phyloP scores from a whole-genome alignment of 2,888 invertebrate species.

The Tenthredo livida region DNA sequence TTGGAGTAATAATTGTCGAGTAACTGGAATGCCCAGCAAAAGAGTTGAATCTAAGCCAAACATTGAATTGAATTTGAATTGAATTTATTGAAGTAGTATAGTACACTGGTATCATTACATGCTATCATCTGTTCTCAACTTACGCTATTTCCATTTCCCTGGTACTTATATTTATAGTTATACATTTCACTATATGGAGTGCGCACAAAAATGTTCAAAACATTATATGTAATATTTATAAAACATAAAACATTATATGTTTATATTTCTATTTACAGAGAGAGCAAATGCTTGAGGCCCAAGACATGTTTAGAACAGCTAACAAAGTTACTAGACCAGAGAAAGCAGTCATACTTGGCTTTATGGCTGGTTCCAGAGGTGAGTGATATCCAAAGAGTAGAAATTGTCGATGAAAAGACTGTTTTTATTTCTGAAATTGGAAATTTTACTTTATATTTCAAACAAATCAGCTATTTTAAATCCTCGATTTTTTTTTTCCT shows the following conservation, averaged over 20 bases:
- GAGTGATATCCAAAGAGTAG: constrained; percentile 78
- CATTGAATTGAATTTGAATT: too few species aligned
- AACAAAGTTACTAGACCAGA: constrained; percentile 98
- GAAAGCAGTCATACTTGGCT: constrained; percentile 97
- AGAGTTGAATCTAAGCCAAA: neutral
- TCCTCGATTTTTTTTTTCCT: constrained; percentile 59
- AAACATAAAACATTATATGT: constrained; percentile 41
- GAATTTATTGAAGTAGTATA: too few species aligned
- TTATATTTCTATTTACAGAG: constrained; percentile 82
- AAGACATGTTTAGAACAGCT: constrained; percentile 98
- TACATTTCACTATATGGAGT: too few species aligned
- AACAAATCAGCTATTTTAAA: neutral
- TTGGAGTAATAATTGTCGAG: neutral
- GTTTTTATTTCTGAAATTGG: neutral
- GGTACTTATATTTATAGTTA: too few species aligned
- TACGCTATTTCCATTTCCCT: too few species aligned
- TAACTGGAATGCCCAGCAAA: neutral
- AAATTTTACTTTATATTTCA: neutral
- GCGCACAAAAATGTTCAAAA: too few species aligned
- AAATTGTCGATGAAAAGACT: constrained; percentile 54
- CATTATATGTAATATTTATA: too few species aligned
- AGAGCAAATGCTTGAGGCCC: constrained; percentile 97
- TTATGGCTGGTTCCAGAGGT: constrained; percentile 99
- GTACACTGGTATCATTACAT: too few species aligned
- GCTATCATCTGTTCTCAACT: too few species aligned